Percentiles rank a stretch among this genome's conserved stretches.
Conservation (phyloP, 30 jellyfish, hydroid and myxozoan genomes). For the Aurelia coerulea region DNA sequence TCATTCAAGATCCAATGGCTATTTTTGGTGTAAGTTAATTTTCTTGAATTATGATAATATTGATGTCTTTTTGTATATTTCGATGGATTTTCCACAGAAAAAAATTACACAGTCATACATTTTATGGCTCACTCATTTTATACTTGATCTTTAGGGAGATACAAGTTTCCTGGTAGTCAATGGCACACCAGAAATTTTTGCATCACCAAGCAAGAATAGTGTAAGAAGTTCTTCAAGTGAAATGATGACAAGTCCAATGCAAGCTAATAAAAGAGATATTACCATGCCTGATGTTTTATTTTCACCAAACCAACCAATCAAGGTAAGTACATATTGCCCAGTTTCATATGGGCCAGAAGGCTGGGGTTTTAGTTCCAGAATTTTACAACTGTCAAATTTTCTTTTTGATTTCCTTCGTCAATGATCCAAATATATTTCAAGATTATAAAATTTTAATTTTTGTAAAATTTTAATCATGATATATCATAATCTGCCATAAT, state of each 20-base stretch:
- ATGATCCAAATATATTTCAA: too few species aligned
- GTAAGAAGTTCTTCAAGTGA: conserved; percentile 57
- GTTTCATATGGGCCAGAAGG: too few species aligned
- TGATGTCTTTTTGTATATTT: background rate
- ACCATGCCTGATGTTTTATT: conserved; percentile 34
- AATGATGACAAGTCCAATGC: conserved; percentile 51
- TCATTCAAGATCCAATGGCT: conserved; percentile 25
- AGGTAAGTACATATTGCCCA: background rate
- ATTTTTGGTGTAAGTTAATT: conserved; percentile 18
- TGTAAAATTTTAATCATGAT: too few species aligned
- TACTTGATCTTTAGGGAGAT: conserved; percentile 27
- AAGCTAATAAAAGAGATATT: conserved; percentile 52
- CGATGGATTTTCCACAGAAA: too few species aligned
- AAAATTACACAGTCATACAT: too few species aligned
- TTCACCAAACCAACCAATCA: conserved; percentile 38
- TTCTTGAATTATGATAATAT: background rate
- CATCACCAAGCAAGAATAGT: conserved; percentile 50
- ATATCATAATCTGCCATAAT: too few species aligned
- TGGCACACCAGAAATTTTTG: conserved; percentile 16
- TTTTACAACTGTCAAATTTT: too few species aligned
- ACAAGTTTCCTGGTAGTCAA: conserved; percentile 37
- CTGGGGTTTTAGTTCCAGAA: too few species aligned
- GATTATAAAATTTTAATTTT: too few species aligned
- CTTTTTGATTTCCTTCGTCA: too few species aligned
- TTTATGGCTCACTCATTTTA: too few species aligned